Evolutionary conservation across 2,113 vertebrate species (phyloP), one percentile per base, ranked within the genome.

Genomic region (Acinonyx jubatus): DNA sequence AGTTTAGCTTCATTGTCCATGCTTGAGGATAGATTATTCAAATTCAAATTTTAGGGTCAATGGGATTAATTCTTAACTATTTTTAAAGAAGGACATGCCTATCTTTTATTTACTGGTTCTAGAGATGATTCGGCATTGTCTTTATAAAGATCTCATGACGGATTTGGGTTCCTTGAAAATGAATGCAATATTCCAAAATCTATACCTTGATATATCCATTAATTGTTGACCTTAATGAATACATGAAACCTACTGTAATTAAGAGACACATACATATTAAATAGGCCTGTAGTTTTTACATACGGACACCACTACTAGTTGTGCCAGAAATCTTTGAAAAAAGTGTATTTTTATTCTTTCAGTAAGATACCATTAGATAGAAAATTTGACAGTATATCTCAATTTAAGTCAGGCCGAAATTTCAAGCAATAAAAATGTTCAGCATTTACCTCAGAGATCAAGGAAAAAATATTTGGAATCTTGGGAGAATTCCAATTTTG

Each of bases 361-460:
- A 90, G 66, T 81, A 96, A 97, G 96, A 94, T 81, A 68, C 36
- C 61, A 94, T 79, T 88, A 97, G 2, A 81, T 86, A 48, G 55
- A 91, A 94, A 97, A 91, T 90, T 95, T 81, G 92, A 84, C 61
- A 92, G 66, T 96, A 82, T 65, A 74, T 97, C 86, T 98, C 86
- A 96, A 57, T 97, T 97, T 97, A 71, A 90, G 92, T 98, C 86
- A 85, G 76, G 57, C 23, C 65, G 15, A 96, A 95, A 91, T 95
- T 97, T 96, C 80, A 94, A 73, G 80, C 94, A 92, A 91, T 96
- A 85, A 96, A 97, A 95, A 65, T 38, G 31, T 57, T 94, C 87
- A 95, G 57, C 29, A 88, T 87, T 97, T 88, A 82, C n/a, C 66
- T 92, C 45, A 69, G 84, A 97, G 61, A 87, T 88, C 66, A 84